Base-by-base conservation (phyloP, 2,113 vertebrate genomes). In the Parotia lawesii region DNA sequence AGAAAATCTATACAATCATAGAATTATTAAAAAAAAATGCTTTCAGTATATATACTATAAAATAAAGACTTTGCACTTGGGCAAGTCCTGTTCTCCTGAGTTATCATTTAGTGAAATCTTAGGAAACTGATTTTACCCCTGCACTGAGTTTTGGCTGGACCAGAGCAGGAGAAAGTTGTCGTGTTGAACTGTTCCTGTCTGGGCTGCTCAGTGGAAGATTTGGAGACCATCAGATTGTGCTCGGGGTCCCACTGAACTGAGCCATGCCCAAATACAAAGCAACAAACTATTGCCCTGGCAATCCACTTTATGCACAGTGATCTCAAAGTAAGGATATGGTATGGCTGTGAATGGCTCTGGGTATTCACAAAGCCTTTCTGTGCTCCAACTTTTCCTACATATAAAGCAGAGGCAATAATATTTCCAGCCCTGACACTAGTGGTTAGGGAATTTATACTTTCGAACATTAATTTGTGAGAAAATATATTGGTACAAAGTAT, bases 401-500 rank as follows among this genome's bases (percentile, higher is more conserved):
- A 73, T 91, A 93, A 79, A 66, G 51, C 2, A 20, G 19, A 76
- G 56, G 35, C 64, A 78, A 73, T 93, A 77, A 69, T 81, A 81
- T 85, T 93, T 94, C 70, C 67, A 89, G 74, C 71, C 83, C 75
- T 95, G 42, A 65, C 31, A 45, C n/a, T 56, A 61, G 64, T 51
- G 50, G 67, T 93, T 62, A 76, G 51, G 73, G 82, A 58, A 45
- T 54, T 85, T 51, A 40, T 89, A 73, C 29, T 84, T 97, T 71
- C 35, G 78, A 66, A 90, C 77, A 54, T 78, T 75, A 56, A 70
- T 89, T 94, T 89, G 48, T 73, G 66, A 91, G 85, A 95, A 95
- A 54, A 0, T 79, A 44, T 88, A 87, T 80, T 72, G 38, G 40
- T 87, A 82, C 80, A 83, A 97, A 95, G 67, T 93, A 94, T 81